Evolutionary conservation across 2,113 vertebrate genomes (phyloP).

Genomic region (Mesocricetus auratus): DNA sequence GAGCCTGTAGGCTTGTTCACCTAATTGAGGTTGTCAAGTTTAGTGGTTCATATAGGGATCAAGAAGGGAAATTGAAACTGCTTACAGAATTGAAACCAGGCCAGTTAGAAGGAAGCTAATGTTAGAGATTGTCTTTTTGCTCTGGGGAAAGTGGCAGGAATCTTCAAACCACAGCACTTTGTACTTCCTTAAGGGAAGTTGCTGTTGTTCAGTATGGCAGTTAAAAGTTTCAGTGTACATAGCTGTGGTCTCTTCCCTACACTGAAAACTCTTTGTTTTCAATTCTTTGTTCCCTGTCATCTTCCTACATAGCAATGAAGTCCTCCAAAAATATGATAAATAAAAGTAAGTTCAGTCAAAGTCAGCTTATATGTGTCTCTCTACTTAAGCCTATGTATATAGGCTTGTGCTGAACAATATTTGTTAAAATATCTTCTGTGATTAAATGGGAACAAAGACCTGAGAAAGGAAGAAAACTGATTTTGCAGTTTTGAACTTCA

Average conservation of each 20-base stretch:
- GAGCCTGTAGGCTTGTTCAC: neutral
- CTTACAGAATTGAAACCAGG: conserved; percentile 38
- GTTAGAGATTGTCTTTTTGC: conserved; percentile 27
- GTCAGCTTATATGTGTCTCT: neutral
- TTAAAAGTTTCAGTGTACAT: neutral
- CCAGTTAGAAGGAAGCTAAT: conserved; percentile 9
- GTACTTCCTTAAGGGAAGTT: neutral
- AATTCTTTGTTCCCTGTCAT: neutral
- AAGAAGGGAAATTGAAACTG: neutral
- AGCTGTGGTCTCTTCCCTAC: neutral
- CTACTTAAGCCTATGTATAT: neutral
- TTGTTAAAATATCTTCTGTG: conserved; percentile 37
- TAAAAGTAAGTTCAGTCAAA: conserved; percentile 19
- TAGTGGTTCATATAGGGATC: conserved; percentile 12
- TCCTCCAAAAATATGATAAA: neutral
- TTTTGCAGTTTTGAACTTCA: conserved; percentile 9
- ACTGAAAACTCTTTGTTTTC: neutral
- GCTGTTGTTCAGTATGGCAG: neutral
- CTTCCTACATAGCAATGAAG: neutral
- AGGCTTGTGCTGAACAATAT: neutral
- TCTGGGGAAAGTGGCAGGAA: conserved; percentile 21
- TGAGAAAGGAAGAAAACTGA: neutral
- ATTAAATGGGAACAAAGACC: conserved; percentile 1
- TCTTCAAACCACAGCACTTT: conserved; percentile 18
- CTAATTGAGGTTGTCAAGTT: neutral